Base-by-base conservation (phyloP, 2,113 vertebrate species). In the Coregonus clupeaformis region DNA sequence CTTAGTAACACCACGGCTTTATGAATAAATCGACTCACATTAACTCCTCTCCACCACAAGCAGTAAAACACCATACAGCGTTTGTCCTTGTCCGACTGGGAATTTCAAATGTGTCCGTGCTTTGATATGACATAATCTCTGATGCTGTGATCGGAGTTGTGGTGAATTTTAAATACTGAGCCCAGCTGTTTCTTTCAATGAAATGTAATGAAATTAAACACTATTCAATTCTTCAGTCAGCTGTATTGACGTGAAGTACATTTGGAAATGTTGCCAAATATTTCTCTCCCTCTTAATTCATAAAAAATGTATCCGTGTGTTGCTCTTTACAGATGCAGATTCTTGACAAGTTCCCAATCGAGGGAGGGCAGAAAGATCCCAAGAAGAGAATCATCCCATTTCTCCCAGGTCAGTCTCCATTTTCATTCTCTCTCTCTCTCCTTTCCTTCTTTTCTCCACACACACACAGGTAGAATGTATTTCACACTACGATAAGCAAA, bases 331-430 rank as follows among this genome's bases (percentile, higher is more conserved):
- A 99, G 98, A 99, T 99, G 98, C 97, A 99, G 91, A 96, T 99
- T 89, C 94, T 99, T 88, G 98, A 99, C 93, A 99, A 99, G 92
- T 99, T 99, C 86, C 98, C 98, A 81, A 97, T 98, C 29, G 97
- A 99, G 96, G 98, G 96, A 90, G 98, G 98, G 81, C 98, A 99
- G 86, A 99, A 99, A 91, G 98, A 99, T 88, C 98, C 98, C 68
- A 99, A 98, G 90, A 97, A 99, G 89, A 96, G 98, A 91, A 99
- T 98, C 88, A 99, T 99, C 86, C 97, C 98, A 42, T 99, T 99
- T 90, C 95, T 99, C 77, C 98, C 98, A 96, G 97, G 97, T 99
- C 94, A 80, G 77, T n/a, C 77, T 77, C 65, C 60, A 7, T 69
- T 66, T 70, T 27, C n/a, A n/a, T n/a, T 52, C 20, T 25, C 60